These are phyloP conservation scores for Gymnocypris eckloni DNA, from an alignment of 2,797 vertebrate species.

Conservation along the genomic window DNA sequence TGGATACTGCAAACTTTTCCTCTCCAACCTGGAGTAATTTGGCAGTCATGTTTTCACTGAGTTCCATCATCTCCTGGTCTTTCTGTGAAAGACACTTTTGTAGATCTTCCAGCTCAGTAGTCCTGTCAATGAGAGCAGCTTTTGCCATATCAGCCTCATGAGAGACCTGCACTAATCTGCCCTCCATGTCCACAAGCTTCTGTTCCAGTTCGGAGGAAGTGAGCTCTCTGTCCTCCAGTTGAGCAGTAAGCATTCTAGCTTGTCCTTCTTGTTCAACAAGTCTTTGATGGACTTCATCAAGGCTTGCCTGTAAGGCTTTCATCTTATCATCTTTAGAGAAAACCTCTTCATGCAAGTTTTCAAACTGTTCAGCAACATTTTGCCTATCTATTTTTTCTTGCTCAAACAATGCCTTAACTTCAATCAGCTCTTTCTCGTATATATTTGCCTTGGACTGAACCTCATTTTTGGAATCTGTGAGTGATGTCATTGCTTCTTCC, in stretches of 20 bases:
- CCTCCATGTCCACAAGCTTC: constrained; percentile 73
- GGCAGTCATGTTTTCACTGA: constrained; percentile 85
- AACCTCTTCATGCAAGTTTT: constrained; percentile 79
- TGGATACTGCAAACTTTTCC: constrained; percentile 82
- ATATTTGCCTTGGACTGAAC: constrained; percentile 71
- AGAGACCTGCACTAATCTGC: constrained; percentile 77
- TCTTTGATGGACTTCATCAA: constrained; percentile 75
- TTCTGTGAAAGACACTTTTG: constrained; percentile 80
- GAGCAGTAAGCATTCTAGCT: constrained; percentile 76
- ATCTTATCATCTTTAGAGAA: constrained; percentile 86
- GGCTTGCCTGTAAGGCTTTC: constrained; percentile 80
- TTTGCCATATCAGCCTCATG: constrained; percentile 72
- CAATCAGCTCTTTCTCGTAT: constrained; percentile 74
- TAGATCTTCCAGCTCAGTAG: constrained; percentile 78
- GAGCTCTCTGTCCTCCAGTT: constrained; percentile 79
- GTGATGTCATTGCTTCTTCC: constrained; percentile 66
- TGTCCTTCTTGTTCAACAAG: constrained; percentile 80
- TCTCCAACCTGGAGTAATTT: constrained; percentile 89
- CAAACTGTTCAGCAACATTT: constrained; percentile 82
- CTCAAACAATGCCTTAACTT: constrained; percentile 73
- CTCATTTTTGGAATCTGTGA: constrained; percentile 78
- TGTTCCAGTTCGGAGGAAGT: constrained; percentile 74
- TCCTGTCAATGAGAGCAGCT: constrained; percentile 76
- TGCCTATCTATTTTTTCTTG: constrained; percentile 50
- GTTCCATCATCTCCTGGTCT: constrained; percentile 85